A percentile compares a stretch with the other conserved stretches of the same genome.
phyloP scores from a whole-genome alignment of 2,888 invertebrate genomes.

The Yponomeuta sedellus region DNA sequence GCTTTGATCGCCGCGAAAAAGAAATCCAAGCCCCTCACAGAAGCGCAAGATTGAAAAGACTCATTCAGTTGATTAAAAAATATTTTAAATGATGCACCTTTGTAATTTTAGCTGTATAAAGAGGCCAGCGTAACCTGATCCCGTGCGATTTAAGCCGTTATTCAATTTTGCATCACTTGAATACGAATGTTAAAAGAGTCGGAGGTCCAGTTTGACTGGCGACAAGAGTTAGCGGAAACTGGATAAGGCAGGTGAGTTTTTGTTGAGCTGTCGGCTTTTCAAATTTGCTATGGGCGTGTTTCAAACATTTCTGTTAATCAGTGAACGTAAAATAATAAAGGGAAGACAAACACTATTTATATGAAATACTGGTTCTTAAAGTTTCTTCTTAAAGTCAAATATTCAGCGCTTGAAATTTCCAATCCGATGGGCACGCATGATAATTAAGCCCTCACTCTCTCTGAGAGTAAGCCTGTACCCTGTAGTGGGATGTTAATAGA shows the following conservation, averaged over 20 bases:
- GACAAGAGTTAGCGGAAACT: not conserved
- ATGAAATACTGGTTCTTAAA: too few relatives aligned
- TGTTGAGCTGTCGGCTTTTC: not conserved
- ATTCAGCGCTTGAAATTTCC: too few relatives aligned
- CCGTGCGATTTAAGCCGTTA: not conserved
- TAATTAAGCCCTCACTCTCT: too few relatives aligned
- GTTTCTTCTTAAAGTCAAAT: too few relatives aligned
- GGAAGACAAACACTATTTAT: too few relatives aligned
- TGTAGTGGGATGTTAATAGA: too few relatives aligned
- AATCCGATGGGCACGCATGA: too few relatives aligned
- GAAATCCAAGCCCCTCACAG: not conserved
- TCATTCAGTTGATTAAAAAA: not conserved
- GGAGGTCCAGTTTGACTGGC: not conserved
- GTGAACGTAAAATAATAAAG: too few relatives aligned
- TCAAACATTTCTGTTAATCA: too few relatives aligned
- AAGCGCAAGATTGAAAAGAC: not conserved
- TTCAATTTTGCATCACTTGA: not conserved
- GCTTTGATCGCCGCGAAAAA: not conserved
- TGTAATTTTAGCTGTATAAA: not conserved
- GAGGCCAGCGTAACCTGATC: not conserved
- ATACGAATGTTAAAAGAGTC: not conserved
- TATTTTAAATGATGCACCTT: slow-evolving; percentile 3
- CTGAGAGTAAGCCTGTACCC: too few relatives aligned
- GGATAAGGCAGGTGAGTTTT: not conserved
- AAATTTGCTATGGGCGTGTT: not conserved